Conservation (phyloP, 1,140 invertebrate species). For the Leptinotarsa texana region DNA sequence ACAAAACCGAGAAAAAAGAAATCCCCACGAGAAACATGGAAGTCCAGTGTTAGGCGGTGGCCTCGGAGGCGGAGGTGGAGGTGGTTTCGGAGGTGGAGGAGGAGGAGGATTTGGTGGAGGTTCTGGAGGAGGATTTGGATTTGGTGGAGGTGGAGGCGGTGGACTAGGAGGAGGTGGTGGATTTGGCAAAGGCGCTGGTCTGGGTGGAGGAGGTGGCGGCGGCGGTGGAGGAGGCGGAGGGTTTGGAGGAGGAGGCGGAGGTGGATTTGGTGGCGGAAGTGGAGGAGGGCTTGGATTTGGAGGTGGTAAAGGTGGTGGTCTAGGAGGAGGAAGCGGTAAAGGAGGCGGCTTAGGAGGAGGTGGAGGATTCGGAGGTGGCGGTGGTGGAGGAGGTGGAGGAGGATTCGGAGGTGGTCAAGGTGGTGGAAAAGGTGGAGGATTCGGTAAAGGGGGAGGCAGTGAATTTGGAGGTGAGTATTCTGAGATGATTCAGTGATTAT, state of each 20-base stretch:
- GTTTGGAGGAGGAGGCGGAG: neutral
- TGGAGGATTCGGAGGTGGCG: neutral
- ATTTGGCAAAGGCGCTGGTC: neutral
- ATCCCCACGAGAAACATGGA: neutral
- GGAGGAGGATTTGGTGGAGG: neutral
- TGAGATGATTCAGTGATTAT: neutral
- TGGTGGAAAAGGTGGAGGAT: neutral
- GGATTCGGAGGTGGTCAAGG: neutral
- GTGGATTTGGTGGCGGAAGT: neutral
- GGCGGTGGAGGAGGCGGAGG: neutral
- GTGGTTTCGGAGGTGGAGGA: neutral
- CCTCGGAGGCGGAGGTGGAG: neutral
- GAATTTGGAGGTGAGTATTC: neutral
- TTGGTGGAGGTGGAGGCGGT: neutral
- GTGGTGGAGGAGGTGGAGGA: neutral
- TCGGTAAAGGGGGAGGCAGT: neutral
- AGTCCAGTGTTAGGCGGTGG: neutral
- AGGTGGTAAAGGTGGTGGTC: neutral
- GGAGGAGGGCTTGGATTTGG: neutral
- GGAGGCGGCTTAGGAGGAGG: neutral
- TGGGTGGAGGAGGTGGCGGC: neutral
- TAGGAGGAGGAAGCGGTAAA: neutral
- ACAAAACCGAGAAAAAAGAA: neutral
- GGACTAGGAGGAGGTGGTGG: neutral
- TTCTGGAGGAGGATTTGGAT: neutral